A percentile compares a stretch with the other conserved stretches of the same genome.
Conservation (phyloP, 2,797 vertebrate species). For the Harpagifer antarcticus region DNA sequence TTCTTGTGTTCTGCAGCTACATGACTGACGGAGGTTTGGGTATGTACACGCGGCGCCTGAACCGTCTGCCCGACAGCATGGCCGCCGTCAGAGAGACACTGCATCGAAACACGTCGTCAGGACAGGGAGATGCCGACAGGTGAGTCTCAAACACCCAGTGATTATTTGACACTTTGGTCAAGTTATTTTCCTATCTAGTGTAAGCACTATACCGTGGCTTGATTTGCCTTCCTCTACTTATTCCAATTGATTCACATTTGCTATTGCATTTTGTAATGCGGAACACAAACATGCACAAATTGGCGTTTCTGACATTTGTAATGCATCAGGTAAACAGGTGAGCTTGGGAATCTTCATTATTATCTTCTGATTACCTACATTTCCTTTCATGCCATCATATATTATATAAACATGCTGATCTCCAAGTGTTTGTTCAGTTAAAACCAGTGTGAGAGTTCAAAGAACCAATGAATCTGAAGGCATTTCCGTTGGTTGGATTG, state of each 20-base stretch:
- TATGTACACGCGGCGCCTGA: conserved; percentile 93
- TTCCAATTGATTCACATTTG: neutral
- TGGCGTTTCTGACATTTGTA: neutral
- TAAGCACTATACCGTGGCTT: neutral
- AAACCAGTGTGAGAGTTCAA: neutral
- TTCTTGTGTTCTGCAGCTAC: conserved; percentile 85
- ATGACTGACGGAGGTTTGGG: conserved; percentile 97
- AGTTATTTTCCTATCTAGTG: neutral
- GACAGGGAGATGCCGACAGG: conserved; percentile 97
- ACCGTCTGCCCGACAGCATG: conserved; percentile 94
- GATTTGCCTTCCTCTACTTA: neutral
- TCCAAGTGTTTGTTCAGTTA: neutral
- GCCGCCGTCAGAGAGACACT: conserved; percentile 92
- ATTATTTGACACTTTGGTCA: neutral
- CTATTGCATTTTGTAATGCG: no score
- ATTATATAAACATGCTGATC: neutral
- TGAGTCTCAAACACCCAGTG: conserved; percentile 59
- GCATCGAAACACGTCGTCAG: conserved; percentile 88
- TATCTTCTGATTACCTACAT: neutral
- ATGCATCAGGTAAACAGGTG: neutral
- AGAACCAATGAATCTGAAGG: neutral
- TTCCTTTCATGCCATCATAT: neutral
- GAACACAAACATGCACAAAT: neutral
- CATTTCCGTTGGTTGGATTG: neutral
- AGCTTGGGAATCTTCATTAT: neutral